phyloP scores from a whole-genome alignment of 23 tunicate genomes.

The Ascidia mentula region DNA sequence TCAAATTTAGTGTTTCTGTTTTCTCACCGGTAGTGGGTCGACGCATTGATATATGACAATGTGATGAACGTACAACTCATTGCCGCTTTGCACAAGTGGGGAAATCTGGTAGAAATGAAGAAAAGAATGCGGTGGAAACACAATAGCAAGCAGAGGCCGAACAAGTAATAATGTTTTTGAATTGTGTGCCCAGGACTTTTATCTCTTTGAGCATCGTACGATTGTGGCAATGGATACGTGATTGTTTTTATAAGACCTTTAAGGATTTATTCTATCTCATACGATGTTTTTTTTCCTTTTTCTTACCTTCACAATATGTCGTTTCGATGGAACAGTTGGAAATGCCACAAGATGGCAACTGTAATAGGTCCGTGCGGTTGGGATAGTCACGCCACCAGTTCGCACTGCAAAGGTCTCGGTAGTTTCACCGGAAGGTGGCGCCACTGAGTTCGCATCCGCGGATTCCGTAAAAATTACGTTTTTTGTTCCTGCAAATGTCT shows the following conservation, averaged over 20 bases:
- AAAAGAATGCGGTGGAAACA: too few species aligned
- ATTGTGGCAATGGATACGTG: too few species aligned
- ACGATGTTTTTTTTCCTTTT: too few species aligned
- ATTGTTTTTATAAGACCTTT: too few species aligned
- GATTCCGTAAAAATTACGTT: not conserved
- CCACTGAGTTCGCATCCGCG: not conserved
- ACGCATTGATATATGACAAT: conserved; percentile 36
- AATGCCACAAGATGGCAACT: conserved; percentile 14
- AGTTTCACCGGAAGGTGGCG: conserved; percentile 13
- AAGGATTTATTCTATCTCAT: too few species aligned
- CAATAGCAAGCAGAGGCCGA: too few species aligned
- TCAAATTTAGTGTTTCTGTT: too few species aligned
- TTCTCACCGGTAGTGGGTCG: conserved; percentile 6
- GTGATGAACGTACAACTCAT: conserved; percentile 48
- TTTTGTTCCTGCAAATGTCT: not conserved
- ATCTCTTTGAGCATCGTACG: too few species aligned
- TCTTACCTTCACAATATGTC: not conserved
- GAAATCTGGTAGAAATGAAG: conserved; percentile 15
- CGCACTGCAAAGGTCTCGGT: not conserved
- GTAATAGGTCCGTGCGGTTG: conserved; percentile 19
- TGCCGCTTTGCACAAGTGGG: conserved; percentile 35
- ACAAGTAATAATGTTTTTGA: too few species aligned
- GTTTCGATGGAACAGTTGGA: conserved; percentile 6
- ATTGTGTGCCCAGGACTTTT: too few species aligned
- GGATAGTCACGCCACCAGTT: not conserved